These are phyloP conservation scores for Pteronotus mesoamericanus DNA, from an alignment of 2,797 vertebrate species.

Conservation along the genomic window DNA sequence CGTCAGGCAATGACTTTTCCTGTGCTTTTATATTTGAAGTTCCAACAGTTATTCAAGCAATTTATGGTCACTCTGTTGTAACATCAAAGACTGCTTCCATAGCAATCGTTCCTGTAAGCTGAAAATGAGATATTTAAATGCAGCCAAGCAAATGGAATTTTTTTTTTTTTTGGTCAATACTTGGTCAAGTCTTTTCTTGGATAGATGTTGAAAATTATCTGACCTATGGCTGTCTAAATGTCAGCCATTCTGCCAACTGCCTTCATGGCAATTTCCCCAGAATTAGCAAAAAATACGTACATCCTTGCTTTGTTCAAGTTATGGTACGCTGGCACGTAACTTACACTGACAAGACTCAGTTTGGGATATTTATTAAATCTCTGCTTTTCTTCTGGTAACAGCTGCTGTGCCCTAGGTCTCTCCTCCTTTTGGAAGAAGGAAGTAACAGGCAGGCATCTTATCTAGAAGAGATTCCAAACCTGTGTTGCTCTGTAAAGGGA, in stretches of 20 bases:
- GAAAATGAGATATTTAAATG: slow-evolving; percentile 67
- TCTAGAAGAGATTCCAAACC: slow-evolving; percentile 27
- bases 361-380: slow-evolving; percentile 28
- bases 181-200: slow-evolving; percentile 62
- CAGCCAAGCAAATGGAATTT: slow-evolving; percentile 67
- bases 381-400: neutral
- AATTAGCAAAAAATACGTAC: slow-evolving; percentile 9
- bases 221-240: slow-evolving; percentile 61
- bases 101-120: slow-evolving; percentile 49
- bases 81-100: slow-evolving; percentile 41
- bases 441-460: slow-evolving; percentile 34
- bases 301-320: slow-evolving; percentile 20
- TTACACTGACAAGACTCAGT: slow-evolving; percentile 3
- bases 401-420: neutral
- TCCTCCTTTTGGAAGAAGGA: neutral
- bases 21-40: slow-evolving; percentile 25
- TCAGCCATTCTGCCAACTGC: slow-evolving; percentile 57
- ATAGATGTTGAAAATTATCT: slow-evolving; percentile 47
- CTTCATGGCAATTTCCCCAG: slow-evolving; percentile 56
- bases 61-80: slow-evolving; percentile 39
- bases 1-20: slow-evolving; percentile 14
- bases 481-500: neutral
- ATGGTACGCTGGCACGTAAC: slow-evolving; percentile 13
- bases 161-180: slow-evolving; percentile 22
- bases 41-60: slow-evolving; percentile 41